Percentiles rank a stretch among this genome's conserved stretches.
Conservation (phyloP, 1,140 invertebrate species). For the Philotrypesis tridentata region DNA sequence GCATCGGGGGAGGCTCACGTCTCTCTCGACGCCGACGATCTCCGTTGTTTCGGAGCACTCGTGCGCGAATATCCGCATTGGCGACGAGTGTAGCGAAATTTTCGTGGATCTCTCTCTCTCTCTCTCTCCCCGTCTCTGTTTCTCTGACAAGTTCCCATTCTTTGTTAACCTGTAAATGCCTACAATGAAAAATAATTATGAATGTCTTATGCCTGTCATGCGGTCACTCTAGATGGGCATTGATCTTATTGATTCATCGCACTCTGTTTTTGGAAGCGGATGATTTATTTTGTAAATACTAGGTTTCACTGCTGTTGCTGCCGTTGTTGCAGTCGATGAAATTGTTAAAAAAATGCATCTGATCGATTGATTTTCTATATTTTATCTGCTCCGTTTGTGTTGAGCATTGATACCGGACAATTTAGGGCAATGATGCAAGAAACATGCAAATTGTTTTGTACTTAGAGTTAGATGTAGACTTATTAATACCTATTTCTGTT, state of each 20-base stretch:
- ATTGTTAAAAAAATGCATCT: background rate
- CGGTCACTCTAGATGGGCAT: background rate
- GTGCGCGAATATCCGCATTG: background rate
- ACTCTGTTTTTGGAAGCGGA: too few species aligned
- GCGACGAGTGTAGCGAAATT: constrained; percentile 1
- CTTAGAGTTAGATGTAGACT: background rate
- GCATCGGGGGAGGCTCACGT: too few species aligned
- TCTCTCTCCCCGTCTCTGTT: too few species aligned
- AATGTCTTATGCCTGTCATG: background rate
- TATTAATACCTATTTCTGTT: background rate
- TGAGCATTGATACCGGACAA: background rate
- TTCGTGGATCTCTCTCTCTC: background rate
- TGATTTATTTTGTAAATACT: background rate
- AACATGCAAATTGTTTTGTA: background rate
- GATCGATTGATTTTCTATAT: background rate
- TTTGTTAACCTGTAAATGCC: constrained; percentile 17
- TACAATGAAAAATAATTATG: background rate
- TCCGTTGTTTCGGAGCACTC: background rate
- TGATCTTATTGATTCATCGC: background rate
- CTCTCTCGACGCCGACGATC: background rate
- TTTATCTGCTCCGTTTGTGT: background rate
- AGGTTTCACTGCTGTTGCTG: background rate
- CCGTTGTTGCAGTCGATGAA: background rate
- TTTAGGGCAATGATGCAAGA: background rate
- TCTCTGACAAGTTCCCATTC: background rate